Percentiles rank a stretch among this genome's conserved stretches.
Evolutionary conservation across 2,797 vertebrate genomes (phyloP).

Genomic region (Acridotheres tristis): DNA sequence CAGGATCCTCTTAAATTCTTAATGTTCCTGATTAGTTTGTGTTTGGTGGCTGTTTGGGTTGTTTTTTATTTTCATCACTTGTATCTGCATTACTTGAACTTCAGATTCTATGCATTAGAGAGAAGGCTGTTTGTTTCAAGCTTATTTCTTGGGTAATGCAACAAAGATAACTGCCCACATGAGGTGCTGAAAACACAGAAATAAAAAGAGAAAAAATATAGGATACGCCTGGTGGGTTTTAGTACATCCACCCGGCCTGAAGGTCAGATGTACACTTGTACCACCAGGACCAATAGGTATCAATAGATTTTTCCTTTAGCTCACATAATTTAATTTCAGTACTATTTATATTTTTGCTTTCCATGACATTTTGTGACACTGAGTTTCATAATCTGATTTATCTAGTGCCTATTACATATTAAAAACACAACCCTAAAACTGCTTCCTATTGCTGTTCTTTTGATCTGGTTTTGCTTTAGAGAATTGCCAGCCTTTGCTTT

Average conservation of each 20-base stretch:
- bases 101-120: not conserved
- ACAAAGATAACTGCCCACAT: not conserved
- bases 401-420: not conserved
- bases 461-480: not conserved
- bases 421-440: not conserved
- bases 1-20: not conserved
- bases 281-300: not conserved
- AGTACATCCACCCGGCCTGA: not conserved
- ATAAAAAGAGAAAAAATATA: not conserved
- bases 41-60: not conserved
- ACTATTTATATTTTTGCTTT: not conserved
- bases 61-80: not conserved
- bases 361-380: not conserved
- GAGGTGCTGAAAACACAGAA: not conserved
- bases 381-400: not conserved
- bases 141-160: not conserved
- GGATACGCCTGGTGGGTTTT: not conserved
- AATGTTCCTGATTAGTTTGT: not conserved
- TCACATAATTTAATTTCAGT: not conserved
- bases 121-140: not conserved
- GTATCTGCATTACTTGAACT: not conserved
- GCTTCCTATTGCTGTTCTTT: not conserved
- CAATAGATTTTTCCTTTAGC: not conserved
- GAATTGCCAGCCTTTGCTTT: not conserved
- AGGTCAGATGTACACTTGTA: not conserved